These are phyloP conservation scores for Agrotis exclamationis DNA, from an alignment of 2,888 invertebrate genomes.

Conservation along the genomic window DNA sequence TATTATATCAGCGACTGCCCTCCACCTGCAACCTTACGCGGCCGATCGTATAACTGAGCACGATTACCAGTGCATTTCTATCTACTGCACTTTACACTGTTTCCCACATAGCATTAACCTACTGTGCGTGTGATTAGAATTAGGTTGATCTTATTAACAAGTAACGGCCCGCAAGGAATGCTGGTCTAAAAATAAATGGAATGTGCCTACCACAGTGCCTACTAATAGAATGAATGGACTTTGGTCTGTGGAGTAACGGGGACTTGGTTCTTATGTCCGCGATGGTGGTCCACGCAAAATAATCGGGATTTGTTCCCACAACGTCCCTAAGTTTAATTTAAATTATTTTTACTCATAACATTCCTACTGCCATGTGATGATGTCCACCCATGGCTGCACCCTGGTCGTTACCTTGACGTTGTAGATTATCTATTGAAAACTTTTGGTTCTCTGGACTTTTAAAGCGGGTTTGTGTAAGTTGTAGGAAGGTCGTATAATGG, in stretches of 20 bases:
- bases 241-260: neutral
- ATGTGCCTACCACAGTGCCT: slow-evolving; percentile 5
- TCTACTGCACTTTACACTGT: slow-evolving; percentile 55
- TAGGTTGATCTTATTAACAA: slow-evolving; percentile 43
- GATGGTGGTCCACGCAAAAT: neutral
- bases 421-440: too few species aligned
- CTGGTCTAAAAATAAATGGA: slow-evolving; percentile 46
- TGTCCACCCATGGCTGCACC: neutral
- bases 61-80: slow-evolving; percentile 65
- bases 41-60: slow-evolving; percentile 67
- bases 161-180: slow-evolving; percentile 37
- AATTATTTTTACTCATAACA: too few species aligned
- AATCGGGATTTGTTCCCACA: neutral
- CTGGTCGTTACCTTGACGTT: too few species aligned
- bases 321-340: too few species aligned
- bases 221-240: slow-evolving; percentile 19
- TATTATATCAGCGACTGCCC: slow-evolving; percentile 67
- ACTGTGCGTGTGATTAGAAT: slow-evolving; percentile 57
- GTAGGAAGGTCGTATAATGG: too few species aligned
- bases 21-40: slow-evolving; percentile 72
- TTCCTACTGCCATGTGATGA: neutral
- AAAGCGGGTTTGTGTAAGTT: too few species aligned
- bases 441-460: too few species aligned
- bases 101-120: slow-evolving; percentile 67
- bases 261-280: neutral